Conservation (phyloP, 2,797 vertebrate genomes). For the Melanotaenia trifasciata region DNA sequence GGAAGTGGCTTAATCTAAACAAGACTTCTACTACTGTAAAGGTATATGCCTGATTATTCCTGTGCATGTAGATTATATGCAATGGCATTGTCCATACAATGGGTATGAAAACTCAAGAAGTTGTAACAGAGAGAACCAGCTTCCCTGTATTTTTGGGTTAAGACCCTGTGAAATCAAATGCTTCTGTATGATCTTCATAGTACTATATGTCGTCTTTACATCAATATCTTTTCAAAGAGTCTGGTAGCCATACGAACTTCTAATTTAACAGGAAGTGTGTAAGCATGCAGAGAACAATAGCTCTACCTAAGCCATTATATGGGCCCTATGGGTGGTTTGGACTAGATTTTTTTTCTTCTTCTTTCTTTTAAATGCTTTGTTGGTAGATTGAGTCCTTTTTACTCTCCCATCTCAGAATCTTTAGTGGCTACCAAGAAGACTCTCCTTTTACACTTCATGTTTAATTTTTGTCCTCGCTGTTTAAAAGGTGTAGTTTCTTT, state of each 20-base stretch:
- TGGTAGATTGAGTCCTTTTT: neutral
- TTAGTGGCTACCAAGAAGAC: neutral
- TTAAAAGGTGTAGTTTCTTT: neutral
- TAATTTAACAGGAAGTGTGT: neutral
- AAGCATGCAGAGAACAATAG: neutral
- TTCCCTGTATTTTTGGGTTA: neutral
- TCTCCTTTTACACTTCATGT: neutral
- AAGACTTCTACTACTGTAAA: neutral
- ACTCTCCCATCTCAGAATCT: slow-evolving; percentile 15
- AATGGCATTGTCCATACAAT: neutral
- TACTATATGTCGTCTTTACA: neutral
- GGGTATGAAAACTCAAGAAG: neutral
- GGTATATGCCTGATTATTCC: neutral
- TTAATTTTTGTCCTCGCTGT: no score
- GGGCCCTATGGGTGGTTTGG: neutral
- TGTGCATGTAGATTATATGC: neutral
- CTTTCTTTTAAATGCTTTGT: neutral
- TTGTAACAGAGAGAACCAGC: neutral
- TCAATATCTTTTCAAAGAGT: neutral
- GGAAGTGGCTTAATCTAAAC: slow-evolving; percentile 12
- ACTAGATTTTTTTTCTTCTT: neutral
- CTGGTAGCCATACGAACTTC: neutral
- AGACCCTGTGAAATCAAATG: neutral
- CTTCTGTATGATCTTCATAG: neutral
- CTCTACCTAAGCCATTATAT: neutral